Evolutionary conservation across 2,797 vertebrate species (phyloP).

Genomic region (Sebastes hopkinsi): DNA sequence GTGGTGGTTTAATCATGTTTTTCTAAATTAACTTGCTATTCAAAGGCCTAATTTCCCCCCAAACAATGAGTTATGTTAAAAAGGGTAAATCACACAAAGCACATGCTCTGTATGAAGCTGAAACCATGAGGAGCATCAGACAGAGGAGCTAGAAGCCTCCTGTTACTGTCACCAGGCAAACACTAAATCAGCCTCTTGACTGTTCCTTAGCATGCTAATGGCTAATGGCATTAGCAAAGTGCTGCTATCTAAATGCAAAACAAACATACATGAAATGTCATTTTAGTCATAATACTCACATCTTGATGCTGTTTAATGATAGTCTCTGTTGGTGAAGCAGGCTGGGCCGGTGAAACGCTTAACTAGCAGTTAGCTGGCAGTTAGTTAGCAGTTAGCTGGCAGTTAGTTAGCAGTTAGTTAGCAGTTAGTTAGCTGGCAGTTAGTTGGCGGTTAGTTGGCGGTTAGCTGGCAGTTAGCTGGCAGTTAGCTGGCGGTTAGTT

Average conservation of each 20-base stretch:
- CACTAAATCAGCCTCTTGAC: background rate
- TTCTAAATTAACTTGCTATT: background rate
- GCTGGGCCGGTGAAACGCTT: background rate
- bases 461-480: background rate
- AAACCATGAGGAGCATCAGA: background rate
- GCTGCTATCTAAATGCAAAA: background rate
- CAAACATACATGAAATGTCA: background rate
- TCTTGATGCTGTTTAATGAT: background rate
- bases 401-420: accelerated
- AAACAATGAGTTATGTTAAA: background rate
- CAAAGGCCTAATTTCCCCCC: background rate
- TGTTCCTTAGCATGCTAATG: background rate
- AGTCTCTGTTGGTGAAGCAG: background rate
- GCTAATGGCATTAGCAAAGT: background rate
- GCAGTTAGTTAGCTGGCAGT: too few species aligned
- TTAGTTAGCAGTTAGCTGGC: too few species aligned
- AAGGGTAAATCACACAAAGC: background rate
- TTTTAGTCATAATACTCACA: background rate
- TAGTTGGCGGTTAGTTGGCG: accelerated
- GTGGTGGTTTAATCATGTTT: background rate
- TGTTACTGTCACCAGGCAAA: background rate
- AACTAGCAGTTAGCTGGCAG: too few species aligned
- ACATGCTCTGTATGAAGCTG: background rate
- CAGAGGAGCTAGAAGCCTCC: background rate
- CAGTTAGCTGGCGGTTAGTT: background rate